A percentile compares a stretch with the other conserved stretches of the same genome.
Conservation (phyloP, 2,888 invertebrate genomes). For the Meganola albula region DNA sequence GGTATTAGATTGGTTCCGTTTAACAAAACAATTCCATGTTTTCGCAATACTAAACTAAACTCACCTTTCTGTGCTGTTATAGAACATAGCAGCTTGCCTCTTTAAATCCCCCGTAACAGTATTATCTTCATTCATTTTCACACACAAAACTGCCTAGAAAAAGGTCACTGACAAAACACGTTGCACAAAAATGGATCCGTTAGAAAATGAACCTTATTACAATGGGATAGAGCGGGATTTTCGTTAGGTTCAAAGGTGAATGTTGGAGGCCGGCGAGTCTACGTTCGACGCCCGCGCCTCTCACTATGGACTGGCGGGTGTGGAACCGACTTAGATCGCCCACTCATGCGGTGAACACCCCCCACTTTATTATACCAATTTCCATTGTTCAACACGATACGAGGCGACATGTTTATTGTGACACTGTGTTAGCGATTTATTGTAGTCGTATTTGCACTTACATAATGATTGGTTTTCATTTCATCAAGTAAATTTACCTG, state of each 20-base stretch:
- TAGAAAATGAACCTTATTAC: conserved; percentile 18
- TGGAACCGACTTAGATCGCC: conserved; percentile 38
- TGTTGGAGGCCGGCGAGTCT: conserved; percentile 49
- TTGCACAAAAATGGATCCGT: conserved; percentile 19
- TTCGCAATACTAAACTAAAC: conserved; percentile 33
- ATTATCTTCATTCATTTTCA: conserved; percentile 63
- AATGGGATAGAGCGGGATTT: conserved; percentile 24
- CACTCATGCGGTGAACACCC: conserved; percentile 52
- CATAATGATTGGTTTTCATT: too few species aligned
- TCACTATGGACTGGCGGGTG: conserved; percentile 43
- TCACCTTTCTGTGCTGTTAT: conserved; percentile 68
- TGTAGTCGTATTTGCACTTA: too few species aligned
- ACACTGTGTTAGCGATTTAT: too few species aligned
- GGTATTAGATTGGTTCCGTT: too few species aligned
- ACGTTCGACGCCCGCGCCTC: conserved; percentile 67
- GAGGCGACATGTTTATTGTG: too few species aligned
- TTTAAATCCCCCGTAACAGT: conserved; percentile 63
- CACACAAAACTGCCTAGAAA: conserved; percentile 26
- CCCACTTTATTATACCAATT: conserved; percentile 45
- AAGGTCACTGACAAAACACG: conserved; percentile 31
- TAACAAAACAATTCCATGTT: conserved; percentile 30
- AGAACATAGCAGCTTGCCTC: conserved; percentile 69
- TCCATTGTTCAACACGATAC: conserved; percentile 38
- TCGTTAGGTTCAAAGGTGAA: conserved; percentile 33
- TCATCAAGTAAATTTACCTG: too few species aligned